Conservation (phyloP, 2,797 vertebrate genomes). For the Coilia nasus region DNA sequence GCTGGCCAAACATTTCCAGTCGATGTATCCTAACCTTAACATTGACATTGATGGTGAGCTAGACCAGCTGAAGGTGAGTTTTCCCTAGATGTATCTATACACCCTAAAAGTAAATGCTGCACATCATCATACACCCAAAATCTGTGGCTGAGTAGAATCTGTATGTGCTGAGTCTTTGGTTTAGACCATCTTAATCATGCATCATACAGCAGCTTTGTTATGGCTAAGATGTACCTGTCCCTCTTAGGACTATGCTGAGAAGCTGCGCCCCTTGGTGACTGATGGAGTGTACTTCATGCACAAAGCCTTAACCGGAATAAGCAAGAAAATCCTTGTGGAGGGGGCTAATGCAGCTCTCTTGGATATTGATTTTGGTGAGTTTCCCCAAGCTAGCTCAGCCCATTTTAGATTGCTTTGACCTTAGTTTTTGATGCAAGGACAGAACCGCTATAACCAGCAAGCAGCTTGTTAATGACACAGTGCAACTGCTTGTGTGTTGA, state of each 20-base stretch:
- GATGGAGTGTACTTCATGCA: slow-evolving; percentile 86
- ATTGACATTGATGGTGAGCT: slow-evolving; percentile 75
- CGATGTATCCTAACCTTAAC: slow-evolving; percentile 79
- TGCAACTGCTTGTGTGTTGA: no score
- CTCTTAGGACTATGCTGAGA: slow-evolving; percentile 70
- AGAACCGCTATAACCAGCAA: no score
- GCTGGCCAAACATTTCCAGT: slow-evolving; percentile 77
- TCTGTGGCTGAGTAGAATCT: no score
- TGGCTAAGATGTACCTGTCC: not conserved
- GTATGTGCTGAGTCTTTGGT: not conserved
- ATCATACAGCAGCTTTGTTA: not conserved
- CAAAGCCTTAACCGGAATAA: slow-evolving; percentile 76
- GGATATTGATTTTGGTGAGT: slow-evolving; percentile 84
- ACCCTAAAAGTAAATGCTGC: no score
- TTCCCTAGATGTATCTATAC: not conserved
- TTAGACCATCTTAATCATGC: not conserved
- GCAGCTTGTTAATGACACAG: no score
- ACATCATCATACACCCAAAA: not conserved
- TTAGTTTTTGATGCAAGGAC: not conserved
- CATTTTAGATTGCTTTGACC: not conserved
- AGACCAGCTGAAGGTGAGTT: slow-evolving; percentile 77
- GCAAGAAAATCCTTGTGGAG: slow-evolving; percentile 84
- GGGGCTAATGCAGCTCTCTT: slow-evolving; percentile 82
- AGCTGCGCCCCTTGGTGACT: slow-evolving; percentile 77
- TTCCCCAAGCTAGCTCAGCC: not conserved